Percentiles rank a stretch among this genome's conserved stretches.
Conservation (phyloP, 1,140 invertebrate species). For the Holotrichia oblita region DNA sequence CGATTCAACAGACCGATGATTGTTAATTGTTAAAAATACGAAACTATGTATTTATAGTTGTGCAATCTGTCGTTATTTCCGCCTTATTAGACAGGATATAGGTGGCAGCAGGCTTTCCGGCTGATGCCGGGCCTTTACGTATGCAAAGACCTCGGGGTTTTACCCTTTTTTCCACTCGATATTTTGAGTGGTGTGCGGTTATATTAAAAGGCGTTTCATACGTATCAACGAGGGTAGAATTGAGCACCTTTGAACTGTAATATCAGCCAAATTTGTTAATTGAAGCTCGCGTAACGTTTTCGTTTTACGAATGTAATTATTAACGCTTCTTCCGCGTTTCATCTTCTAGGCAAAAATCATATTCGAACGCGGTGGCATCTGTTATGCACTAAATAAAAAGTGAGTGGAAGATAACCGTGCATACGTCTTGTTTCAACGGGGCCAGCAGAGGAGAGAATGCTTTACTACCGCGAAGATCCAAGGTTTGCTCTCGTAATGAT, state of each 20-base stretch:
- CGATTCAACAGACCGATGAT: constrained; percentile 33
- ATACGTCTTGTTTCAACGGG: neutral
- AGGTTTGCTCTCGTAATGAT: constrained; percentile 47
- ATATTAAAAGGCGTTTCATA: neutral
- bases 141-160: constrained; percentile 9
- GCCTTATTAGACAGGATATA: constrained; percentile 52
- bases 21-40: constrained; percentile 42
- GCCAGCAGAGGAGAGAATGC: neutral
- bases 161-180: constrained; percentile 5
- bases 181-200: neutral
- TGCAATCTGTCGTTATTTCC: constrained; percentile 51
- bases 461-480: constrained; percentile 23
- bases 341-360: neutral
- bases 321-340: neutral
- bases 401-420: constrained; percentile 10
- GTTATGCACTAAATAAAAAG: constrained; percentile 13
- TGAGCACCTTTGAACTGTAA: too few species aligned
- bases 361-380: neutral
- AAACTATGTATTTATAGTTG: constrained; percentile 43
- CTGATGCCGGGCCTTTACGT: neutral
- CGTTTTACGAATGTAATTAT: too few species aligned
- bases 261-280: too few species aligned
- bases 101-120: constrained; percentile 50
- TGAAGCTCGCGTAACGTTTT: too few species aligned
- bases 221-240: neutral